Percentiles rank a stretch among this genome's conserved stretches.
Conservation (phyloP, 2,113 vertebrate genomes). For the Malaclemys terrapin region DNA sequence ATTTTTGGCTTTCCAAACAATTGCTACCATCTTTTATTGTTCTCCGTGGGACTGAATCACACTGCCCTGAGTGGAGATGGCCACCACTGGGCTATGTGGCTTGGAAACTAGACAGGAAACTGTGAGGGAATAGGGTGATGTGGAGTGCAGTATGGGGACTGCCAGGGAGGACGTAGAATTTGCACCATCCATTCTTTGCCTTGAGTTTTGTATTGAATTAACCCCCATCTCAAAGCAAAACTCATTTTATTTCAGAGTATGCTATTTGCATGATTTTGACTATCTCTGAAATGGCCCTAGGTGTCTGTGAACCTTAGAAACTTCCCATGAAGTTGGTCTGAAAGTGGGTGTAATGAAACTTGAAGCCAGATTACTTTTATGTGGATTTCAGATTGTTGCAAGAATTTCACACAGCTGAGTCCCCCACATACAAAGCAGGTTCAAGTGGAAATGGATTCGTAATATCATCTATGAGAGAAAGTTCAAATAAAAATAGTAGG, state of each 20-base stretch:
- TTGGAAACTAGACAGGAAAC: neutral
- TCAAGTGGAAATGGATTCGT: neutral
- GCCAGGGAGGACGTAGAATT: neutral
- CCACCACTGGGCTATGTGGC: neutral
- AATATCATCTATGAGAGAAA: constrained; percentile 49
- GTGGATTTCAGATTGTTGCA: constrained; percentile 16
- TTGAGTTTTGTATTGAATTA: neutral
- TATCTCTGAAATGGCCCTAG: neutral
- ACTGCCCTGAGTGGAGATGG: neutral
- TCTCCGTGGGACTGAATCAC: neutral
- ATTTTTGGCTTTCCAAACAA: neutral
- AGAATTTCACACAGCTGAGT: constrained; percentile 22
- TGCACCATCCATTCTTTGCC: neutral
- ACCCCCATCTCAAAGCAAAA: neutral
- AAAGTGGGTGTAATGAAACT: constrained; percentile 42
- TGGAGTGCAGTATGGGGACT: neutral
- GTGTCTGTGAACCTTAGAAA: neutral
- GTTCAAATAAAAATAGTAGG: constrained; percentile 25
- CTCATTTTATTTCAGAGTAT: neutral
- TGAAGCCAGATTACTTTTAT: constrained; percentile 28
- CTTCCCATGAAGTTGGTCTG: neutral
- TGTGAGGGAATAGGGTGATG: neutral
- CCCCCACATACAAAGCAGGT: neutral
- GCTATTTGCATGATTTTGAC: neutral
- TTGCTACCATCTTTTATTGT: neutral